phyloP scores from a whole-genome alignment of 2,113 vertebrate species.

The Tretioscincus oriximinensis region DNA sequence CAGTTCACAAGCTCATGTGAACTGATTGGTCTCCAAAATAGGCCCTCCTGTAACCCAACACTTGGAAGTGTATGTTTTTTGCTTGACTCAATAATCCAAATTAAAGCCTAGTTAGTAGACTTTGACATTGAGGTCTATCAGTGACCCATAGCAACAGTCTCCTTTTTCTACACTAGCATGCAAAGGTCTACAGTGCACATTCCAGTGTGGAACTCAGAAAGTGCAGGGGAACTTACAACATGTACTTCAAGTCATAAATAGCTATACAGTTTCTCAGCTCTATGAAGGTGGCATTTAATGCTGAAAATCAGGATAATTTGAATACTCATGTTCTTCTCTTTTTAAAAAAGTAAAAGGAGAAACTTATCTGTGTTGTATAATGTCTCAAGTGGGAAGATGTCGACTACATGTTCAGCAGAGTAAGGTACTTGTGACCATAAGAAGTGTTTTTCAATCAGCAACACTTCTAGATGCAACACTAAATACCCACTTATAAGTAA shows the following conservation, averaged over 20 bases:
- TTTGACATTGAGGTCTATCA: too few species aligned
- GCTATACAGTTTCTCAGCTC: not conserved
- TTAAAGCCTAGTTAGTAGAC: too few species aligned
- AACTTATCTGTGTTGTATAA: conserved; percentile 24
- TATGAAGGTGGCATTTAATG: too few species aligned
- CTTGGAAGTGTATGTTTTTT: too few species aligned
- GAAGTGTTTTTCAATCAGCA: conserved; percentile 61
- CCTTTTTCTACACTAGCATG: too few species aligned
- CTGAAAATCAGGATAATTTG: not conserved
- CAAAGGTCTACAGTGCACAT: too few species aligned
- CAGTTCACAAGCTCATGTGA: too few species aligned
- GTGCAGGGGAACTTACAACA: not conserved
- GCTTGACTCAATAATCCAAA: too few species aligned
- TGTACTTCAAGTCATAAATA: not conserved
- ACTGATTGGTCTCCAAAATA: too few species aligned
- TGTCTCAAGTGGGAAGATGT: conserved; percentile 44
- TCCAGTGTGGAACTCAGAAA: too few species aligned
- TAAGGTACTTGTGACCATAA: conserved; percentile 39
- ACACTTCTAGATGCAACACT: conserved; percentile 55
- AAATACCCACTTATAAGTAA: conserved; percentile 55
- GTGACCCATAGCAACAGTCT: too few species aligned
- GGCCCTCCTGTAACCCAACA: too few species aligned
- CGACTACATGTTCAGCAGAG: conserved; percentile 53
- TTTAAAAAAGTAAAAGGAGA: not conserved
- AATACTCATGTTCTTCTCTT: not conserved